phyloP scores from a whole-genome alignment of 2,888 invertebrate genomes.

The Orthosia gothica region DNA sequence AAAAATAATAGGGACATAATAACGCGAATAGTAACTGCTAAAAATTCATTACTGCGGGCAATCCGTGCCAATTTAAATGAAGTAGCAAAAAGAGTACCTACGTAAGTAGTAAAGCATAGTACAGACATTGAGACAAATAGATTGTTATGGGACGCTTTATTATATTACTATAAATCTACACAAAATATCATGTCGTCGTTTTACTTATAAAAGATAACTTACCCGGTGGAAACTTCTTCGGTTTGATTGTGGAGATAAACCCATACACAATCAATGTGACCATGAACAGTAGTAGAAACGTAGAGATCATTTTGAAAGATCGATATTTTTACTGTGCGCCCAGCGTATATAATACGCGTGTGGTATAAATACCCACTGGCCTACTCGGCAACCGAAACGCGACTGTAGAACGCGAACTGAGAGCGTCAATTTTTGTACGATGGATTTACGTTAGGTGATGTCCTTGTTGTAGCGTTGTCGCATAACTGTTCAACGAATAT shows the following conservation, averaged over 20 bases:
- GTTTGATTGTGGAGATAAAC: conserved; percentile 77
- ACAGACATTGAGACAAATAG: background rate
- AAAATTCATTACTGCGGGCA: background rate
- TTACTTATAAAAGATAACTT: conserved; percentile 55
- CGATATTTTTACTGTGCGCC: conserved; percentile 58
- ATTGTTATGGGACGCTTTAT: background rate
- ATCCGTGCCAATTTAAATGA: conserved; percentile 9
- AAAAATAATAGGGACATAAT: background rate
- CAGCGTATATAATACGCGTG: conserved; percentile 50
- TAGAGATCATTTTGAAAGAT: conserved; percentile 64
- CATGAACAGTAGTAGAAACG: conserved; percentile 58
- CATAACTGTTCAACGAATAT: conserved; percentile 28
- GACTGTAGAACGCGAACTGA: conserved; percentile 65
- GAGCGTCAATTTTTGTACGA: conserved; percentile 58
- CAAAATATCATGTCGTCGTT: background rate
- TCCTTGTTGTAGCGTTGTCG: conserved; percentile 49
- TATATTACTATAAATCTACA: background rate
- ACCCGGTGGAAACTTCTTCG: conserved; percentile 90
- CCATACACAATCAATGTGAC: conserved; percentile 62
- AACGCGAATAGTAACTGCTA: background rate
- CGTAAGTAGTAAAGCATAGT: background rate
- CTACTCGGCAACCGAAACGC: conserved; percentile 67
- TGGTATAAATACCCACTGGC: conserved; percentile 66
- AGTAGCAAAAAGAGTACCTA: background rate
- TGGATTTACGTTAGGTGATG: conserved; percentile 37